Base-by-base conservation (phyloP, 2,113 vertebrate genomes). In the Corythoichthys intestinalis region DNA sequence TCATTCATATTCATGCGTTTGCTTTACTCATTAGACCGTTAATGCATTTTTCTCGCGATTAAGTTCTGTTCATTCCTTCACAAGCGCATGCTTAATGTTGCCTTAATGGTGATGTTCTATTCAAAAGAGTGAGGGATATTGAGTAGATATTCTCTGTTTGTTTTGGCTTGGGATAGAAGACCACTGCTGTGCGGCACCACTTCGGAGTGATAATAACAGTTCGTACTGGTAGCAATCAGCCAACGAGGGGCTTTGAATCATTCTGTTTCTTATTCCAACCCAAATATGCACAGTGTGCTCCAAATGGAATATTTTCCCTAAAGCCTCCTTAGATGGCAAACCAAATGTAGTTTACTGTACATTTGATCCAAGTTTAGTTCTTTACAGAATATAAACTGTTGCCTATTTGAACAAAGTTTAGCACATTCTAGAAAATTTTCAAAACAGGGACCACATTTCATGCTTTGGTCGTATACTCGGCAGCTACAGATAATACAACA, bases 401-500 rank as follows among this genome's bases (percentile, higher is more conserved):
- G 69, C 62, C 65, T 71, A 67, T 61, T 67, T 79, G 78, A 69
- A 77, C 83, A 74, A 78, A 73, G 70, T 60, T 72, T 72, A 72
- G 71, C 77, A 71, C 83, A 72, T 66, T 78, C 9, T 75, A 81
- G 80, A 85, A 85, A 60, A 44, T 78, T 81, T 82, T 77, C 71
- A 78, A 75, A 79, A 86, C 83, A 72, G 34, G 34, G 59, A 66
- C 78, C 74, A 78, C 78, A 87, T 82, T 83, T 82, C 71, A 81
- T 82, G 79, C 81, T 82, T 72, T 84, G 72, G 79, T 83, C 81
- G 72, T 74, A 82, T 77, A 70, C 81, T 58, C 61, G 82, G 73
- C 70, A 67, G 80, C 89, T 79, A 80, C 85, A 86, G 88, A 88
- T 88, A 89, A 88, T 78, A 81, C 71, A n/a, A 74, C 79, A 82